phyloP scores from a whole-genome alignment of 2,797 vertebrate species.

The Takifugu ocellatus region DNA sequence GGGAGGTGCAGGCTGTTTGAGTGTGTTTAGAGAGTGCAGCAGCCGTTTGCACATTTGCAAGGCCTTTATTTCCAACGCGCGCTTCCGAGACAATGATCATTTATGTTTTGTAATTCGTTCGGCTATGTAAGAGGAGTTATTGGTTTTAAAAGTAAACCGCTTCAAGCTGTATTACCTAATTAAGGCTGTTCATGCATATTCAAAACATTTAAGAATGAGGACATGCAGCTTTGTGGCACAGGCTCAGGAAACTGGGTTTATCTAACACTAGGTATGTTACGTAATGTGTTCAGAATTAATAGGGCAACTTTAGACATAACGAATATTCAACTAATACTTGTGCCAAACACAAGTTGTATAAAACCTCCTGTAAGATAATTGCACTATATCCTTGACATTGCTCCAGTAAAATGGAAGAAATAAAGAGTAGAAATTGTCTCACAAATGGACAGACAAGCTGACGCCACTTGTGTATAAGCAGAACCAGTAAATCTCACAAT shows the following conservation, averaged over 20 bases:
- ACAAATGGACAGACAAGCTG: too few species aligned
- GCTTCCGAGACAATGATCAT: slow-evolving; percentile 8
- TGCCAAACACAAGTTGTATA: too few species aligned
- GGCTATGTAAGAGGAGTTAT: slow-evolving; percentile 13
- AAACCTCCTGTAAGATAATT: too few species aligned
- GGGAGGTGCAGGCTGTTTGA: slow-evolving; percentile 12
- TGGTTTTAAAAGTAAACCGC: slow-evolving; percentile 26
- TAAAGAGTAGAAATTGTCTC: too few species aligned
- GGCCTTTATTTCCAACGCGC: background rate
- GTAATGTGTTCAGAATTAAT: too few species aligned
- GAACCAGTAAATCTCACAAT: background rate
- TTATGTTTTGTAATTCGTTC: slow-evolving; percentile 26
- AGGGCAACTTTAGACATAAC: too few species aligned
- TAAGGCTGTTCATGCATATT: slow-evolving; percentile 42
- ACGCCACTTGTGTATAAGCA: background rate
- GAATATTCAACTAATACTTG: too few species aligned
- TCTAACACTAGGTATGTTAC: too few species aligned
- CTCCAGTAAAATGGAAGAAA: too few species aligned
- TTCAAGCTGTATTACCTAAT: slow-evolving; percentile 22
- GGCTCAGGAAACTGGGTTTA: too few species aligned
- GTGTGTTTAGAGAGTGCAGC: slow-evolving; percentile 2
- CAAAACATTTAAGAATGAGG: slow-evolving; percentile 32
- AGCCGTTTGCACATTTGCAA: slow-evolving; percentile 5
- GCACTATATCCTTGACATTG: too few species aligned
- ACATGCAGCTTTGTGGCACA: slow-evolving; percentile 6